Evolutionary conservation across 2,797 vertebrate species (phyloP), one percentile per base, ranked within the genome.

Genomic region (Taeniopygia guttata): DNA sequence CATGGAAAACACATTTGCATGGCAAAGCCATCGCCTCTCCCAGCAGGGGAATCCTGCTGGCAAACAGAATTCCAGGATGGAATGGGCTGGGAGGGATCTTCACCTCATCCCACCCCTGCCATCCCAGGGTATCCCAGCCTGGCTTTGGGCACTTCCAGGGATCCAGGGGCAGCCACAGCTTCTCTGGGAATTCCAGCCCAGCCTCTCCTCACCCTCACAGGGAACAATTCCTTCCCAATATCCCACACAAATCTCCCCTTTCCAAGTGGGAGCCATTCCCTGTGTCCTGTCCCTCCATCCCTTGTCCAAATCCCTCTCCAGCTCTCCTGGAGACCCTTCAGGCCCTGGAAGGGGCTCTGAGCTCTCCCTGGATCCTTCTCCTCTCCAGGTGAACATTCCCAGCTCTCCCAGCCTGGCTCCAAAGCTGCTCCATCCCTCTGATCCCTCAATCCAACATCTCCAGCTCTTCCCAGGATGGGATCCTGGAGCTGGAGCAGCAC

Each of bases 121-220:
- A 1, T 1, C 38, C 54, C 26, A 3, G 52, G 2, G 0, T 18
- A 14, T 9, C 23, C 62, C 48, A 29, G 0, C 2, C 16, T 1
- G 26, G 21, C 46, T 27, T 56, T 14, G 60, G 52, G 2, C 29
- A 5, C 9, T 30, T 0, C 76, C 68, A 87, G 46, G 59, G 67
- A 58, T n/a, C 21, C n/a, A 20, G 54, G 22, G 5, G 18, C 36
- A 30, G 32, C 52, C 42, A 5, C 26, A 22, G 52, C 3, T 84
- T 0, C 32, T 7, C 45, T 29, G 51, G 43, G 32, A 36, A 79
- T 27, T 20, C 67, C 11, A 20, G 0, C 2, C 45, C 43, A 49
- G 56, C 3, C 3, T 7, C 7, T 60, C 3, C 0, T 3, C 55
- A n/a, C 16, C 10, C 10, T n/a, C 40, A 0, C 21, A 75, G 23